Conservation (phyloP, 2,888 invertebrate genomes). For the Ennomos fuscantarius region DNA sequence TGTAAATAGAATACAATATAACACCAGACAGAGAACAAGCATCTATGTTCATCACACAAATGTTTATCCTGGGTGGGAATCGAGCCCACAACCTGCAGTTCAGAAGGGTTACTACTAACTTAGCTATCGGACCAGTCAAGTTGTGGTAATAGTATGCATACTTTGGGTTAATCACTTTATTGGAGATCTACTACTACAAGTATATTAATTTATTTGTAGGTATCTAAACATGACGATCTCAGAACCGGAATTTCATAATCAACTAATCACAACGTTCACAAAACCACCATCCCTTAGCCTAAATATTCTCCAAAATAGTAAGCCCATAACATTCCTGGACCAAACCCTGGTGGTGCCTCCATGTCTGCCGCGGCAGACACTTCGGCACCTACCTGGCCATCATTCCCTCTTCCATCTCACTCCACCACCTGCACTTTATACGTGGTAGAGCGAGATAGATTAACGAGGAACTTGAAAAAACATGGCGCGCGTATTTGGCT, state of each 20-base stretch:
- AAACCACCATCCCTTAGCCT: constrained; percentile 11
- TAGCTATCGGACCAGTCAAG: too few relatives aligned
- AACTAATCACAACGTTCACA: constrained; percentile 32
- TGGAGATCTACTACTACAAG: too few relatives aligned
- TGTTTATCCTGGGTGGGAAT: too few relatives aligned
- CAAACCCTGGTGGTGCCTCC: constrained; percentile 75
- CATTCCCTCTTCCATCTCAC: constrained; percentile 59
- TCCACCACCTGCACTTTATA: constrained; percentile 33
- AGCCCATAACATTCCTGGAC: constrained; percentile 53
- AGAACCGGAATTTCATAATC: constrained; percentile 36
- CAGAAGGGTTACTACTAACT: too few relatives aligned
- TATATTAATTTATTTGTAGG: not conserved
- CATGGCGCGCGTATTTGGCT: constrained; percentile 50
- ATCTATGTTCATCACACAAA: too few relatives aligned
- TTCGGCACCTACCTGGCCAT: constrained; percentile 77
- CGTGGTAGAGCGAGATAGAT: constrained; percentile 40
- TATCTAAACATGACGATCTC: constrained; percentile 12
- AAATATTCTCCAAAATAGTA: constrained; percentile 44
- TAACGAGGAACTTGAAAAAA: constrained; percentile 55
- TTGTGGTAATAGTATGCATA: too few relatives aligned
- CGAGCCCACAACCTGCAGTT: too few relatives aligned
- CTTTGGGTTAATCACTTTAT: too few relatives aligned
- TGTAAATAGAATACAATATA: too few relatives aligned
- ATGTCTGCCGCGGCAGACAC: constrained; percentile 77
- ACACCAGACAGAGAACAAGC: too few relatives aligned